These are phyloP conservation scores for Poeciliopsis gracilis DNA, from an alignment of 2,797 vertebrate genomes.

Conservation along the genomic window DNA sequence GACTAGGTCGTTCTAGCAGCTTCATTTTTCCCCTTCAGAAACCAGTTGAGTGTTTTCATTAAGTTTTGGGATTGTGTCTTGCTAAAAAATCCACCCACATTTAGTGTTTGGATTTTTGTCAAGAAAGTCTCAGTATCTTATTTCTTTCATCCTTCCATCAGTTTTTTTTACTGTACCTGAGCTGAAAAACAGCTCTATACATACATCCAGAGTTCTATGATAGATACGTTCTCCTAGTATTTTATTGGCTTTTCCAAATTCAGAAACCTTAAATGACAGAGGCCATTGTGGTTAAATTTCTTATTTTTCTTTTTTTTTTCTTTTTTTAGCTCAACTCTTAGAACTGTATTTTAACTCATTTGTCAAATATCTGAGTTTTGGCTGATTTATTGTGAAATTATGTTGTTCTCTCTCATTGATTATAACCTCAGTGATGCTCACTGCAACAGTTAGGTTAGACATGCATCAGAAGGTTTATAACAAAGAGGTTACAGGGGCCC, in stretches of 20 bases:
- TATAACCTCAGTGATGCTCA: neutral
- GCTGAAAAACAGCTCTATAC: neutral
- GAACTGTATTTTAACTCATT: neutral
- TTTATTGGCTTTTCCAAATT: neutral
- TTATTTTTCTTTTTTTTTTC: no score
- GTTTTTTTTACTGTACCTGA: neutral
- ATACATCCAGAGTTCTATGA: neutral
- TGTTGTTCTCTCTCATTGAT: neutral
- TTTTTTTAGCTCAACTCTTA: neutral
- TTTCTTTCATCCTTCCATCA: neutral
- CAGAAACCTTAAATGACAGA: neutral
- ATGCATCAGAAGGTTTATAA: neutral
- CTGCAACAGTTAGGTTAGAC: neutral
- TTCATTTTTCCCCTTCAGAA: neutral
- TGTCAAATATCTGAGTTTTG: neutral
- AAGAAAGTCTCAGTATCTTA: neutral
- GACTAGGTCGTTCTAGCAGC: neutral
- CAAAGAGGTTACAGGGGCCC: neutral
- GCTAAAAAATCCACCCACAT: neutral
- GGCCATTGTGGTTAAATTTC: neutral
- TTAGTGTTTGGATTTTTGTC: neutral
- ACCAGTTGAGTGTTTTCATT: neutral
- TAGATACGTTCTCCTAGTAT: neutral
- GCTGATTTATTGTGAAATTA: neutral
- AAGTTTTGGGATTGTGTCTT: neutral